These are phyloP conservation scores for Dunckerocampus dactyliophorus DNA, from an alignment of 2,113 vertebrate species.

Conservation along the genomic window DNA sequence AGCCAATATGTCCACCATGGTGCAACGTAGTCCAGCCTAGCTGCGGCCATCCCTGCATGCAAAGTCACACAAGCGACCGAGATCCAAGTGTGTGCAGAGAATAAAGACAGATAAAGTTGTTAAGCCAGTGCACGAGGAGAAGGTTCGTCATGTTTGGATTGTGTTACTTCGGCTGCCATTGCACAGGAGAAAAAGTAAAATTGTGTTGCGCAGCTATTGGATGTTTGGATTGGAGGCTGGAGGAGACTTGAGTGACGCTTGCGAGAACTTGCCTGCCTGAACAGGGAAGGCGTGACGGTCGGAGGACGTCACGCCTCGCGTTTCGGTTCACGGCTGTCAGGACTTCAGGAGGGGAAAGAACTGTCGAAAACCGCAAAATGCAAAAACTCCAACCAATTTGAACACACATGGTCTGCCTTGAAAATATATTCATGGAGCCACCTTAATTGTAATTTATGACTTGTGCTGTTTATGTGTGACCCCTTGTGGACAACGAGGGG, in stretches of 20 bases:
- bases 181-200: not conserved
- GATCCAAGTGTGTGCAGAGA: constrained; percentile 6
- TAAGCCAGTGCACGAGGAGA: no score
- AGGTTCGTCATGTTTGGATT: no score
- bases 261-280: constrained; percentile 35
- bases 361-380: no score
- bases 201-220: not conserved
- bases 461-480: constrained; percentile 68
- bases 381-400: no score
- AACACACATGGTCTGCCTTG: no score
- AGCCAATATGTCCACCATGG: constrained; percentile 95
- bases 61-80: constrained; percentile 21
- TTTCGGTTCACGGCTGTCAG: no score
- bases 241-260: constrained; percentile 22
- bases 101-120: not conserved
- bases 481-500: constrained; percentile 66
- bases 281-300: constrained; percentile 45
- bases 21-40: constrained; percentile 82
- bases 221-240: constrained; percentile 23
- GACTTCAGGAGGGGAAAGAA: no score
- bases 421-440: no score
- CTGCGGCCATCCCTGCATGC: constrained; percentile 71
- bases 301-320: constrained; percentile 7
- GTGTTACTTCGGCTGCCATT: not conserved
- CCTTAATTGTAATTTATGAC: not conserved